Percentiles rank a stretch among this genome's conserved stretches.
These are phyloP conservation scores for Callitettix versicolor DNA, from an alignment of 1,140 invertebrate species.

Conservation along the genomic window DNA sequence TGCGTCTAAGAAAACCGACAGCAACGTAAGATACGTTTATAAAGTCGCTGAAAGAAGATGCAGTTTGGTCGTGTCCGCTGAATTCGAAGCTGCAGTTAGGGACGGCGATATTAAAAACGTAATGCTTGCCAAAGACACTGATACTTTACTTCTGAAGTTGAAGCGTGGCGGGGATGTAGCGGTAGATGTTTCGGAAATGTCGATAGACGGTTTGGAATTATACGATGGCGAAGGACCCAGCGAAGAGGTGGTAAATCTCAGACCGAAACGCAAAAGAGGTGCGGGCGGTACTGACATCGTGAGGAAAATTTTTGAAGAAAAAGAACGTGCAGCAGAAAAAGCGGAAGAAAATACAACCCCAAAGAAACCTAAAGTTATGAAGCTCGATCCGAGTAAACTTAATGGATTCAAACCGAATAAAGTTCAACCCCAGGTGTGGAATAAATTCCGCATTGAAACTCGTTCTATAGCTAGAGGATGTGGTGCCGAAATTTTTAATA, in stretches of 20 bases:
- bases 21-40: constrained; percentile 57
- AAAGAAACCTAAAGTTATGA: constrained; percentile 30
- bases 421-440: constrained; percentile 2
- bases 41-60: constrained; percentile 58
- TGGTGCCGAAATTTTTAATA: no score
- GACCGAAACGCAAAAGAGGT: constrained; percentile 44
- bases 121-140: constrained; percentile 59
- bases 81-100: constrained; percentile 60
- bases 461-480: no score
- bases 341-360: constrained; percentile 35
- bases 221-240: constrained; percentile 53
- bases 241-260: constrained; percentile 40
- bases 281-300: constrained; percentile 43
- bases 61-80: constrained; percentile 61
- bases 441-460: no score
- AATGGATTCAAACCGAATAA: no score
- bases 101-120: constrained; percentile 66
- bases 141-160: constrained; percentile 58
- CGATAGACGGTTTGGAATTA: constrained; percentile 42
- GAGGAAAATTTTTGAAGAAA: constrained; percentile 59
- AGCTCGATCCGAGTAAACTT: background rate
- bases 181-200: constrained; percentile 52
- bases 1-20: constrained; percentile 40
- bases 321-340: constrained; percentile 50
- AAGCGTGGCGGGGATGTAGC: constrained; percentile 60